Evolutionary conservation across 1,140 invertebrate species (phyloP), one percentile per base, ranked within the genome.

Genomic region (Drosophila quadrilineata): DNA sequence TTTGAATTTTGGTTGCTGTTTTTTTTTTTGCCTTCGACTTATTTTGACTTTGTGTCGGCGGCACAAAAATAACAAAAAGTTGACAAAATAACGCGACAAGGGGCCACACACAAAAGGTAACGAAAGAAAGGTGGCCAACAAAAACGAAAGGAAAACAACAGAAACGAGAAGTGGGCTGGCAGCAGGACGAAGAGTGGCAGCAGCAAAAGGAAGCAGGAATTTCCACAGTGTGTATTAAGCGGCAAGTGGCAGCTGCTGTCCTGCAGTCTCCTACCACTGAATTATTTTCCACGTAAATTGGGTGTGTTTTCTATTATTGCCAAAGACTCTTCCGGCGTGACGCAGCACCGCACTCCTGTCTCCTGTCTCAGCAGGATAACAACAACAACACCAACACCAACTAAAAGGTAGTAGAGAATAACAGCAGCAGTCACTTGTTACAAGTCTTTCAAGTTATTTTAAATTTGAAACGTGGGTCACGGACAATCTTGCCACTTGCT

Each of bases 291-390:
- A 74, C 64, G 56, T 59, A 82, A 84, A 82, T 82, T 82, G 77
- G 77, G 73, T 82, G 77, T 84, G 77, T 84, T 82, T 80, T 77
- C 79, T 82, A 82, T 82, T 82, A 84, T 82, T 84, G 73, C 79
- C 79, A 70, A 67, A 67, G 79, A 77, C 77, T n/a, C n/a, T 84
- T 82, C 76, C 76, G 76, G 76, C 76, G 64, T 80, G 72, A 80
- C 62, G 66, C 63, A 69, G 75, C 64, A 24, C 45, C 19, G 3
- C 75, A n/a, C n/a, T n/a, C n/a, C n/a, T n/a, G n/a, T n/a, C n/a
- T n/a, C n/a, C n/a, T n/a, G n/a, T 79, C 69, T 73, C 75, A 77
- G 58, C 69, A 33, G 6, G 12, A 26, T 58, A 52, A 33, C 56
- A 43, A 40, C 35, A 50, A n/a, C 19, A 35, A 8, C 29, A 36